These are phyloP conservation scores for Ridgeia piscesae DNA, from an alignment of 1,140 invertebrate species.

Conservation along the genomic window DNA sequence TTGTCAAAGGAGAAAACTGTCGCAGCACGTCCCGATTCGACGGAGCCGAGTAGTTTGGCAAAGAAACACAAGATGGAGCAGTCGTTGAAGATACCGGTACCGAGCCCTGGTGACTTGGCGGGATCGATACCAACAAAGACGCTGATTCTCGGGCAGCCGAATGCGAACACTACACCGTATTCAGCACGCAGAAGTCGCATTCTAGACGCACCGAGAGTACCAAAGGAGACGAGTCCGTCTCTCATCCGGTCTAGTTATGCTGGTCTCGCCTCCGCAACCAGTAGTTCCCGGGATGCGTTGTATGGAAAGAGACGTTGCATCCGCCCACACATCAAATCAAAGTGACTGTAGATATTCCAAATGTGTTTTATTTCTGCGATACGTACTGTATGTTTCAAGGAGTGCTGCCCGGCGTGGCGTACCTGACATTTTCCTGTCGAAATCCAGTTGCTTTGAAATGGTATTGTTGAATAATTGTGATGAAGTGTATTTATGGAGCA, in stretches of 20 bases:
- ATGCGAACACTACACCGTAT: slow-evolving; percentile 31
- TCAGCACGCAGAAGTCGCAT: slow-evolving; percentile 47
- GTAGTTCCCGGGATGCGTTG: not conserved
- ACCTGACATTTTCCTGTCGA: not conserved
- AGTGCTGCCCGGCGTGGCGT: not conserved
- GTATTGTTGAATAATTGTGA: not conserved
- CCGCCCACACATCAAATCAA: slow-evolving; percentile 23
- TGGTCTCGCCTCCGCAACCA: not conserved
- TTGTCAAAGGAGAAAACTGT: slow-evolving; percentile 25
- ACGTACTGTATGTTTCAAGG: not conserved
- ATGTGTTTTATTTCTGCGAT: slow-evolving; percentile 16
- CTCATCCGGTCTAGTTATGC: slow-evolving; percentile 5
- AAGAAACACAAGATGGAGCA: slow-evolving; percentile 12
- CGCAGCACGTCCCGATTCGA: slow-evolving; percentile 24
- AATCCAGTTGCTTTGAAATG: not conserved
- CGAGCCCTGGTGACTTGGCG: not conserved
- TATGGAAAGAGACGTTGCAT: slow-evolving; percentile 26
- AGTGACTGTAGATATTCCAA: not conserved
- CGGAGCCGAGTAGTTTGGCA: slow-evolving; percentile 20
- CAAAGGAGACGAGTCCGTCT: slow-evolving; percentile 27
- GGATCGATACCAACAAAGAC: slow-evolving; percentile 40
- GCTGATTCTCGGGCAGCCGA: slow-evolving; percentile 36
- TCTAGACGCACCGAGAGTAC: slow-evolving; percentile 47
- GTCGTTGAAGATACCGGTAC: not conserved
- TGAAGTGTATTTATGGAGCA: not conserved